These are phyloP conservation scores for Mizuhopecten yessoensis DNA, from an alignment of 1,140 invertebrate species.

Conservation along the genomic window DNA sequence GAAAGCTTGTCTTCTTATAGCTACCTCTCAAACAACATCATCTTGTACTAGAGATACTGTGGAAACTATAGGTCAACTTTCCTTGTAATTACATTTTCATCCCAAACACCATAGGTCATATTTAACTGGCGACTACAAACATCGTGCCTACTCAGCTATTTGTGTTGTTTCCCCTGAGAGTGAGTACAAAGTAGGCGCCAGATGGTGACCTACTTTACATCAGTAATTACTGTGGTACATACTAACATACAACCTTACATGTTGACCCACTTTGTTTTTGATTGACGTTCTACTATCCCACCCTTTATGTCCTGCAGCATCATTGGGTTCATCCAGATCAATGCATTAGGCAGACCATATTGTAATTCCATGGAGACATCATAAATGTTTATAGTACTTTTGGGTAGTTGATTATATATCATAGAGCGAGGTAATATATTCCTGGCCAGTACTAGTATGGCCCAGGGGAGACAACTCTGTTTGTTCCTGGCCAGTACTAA, in stretches of 20 bases:
- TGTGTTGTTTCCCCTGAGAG: too few species aligned
- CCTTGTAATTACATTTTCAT: too few species aligned
- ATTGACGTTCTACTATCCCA: background rate
- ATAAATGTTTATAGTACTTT: background rate
- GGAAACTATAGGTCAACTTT: too few species aligned
- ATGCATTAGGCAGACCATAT: background rate
- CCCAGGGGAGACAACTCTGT: slow-evolving; percentile 8
- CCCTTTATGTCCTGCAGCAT: background rate
- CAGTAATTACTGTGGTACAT: background rate
- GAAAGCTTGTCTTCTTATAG: too few species aligned
- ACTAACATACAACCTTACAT: background rate
- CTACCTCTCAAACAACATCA: too few species aligned
- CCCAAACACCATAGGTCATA: too few species aligned
- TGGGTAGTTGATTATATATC: background rate
- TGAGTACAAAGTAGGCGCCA: too few species aligned
- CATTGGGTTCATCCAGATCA: background rate
- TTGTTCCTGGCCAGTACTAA: background rate
- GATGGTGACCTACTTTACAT: background rate
- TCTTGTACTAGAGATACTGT: too few species aligned
- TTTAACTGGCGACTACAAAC: too few species aligned
- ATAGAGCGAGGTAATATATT: background rate
- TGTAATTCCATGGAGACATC: background rate
- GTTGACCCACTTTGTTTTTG: background rate
- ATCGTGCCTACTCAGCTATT: too few species aligned
- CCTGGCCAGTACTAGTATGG: background rate